phyloP scores from a whole-genome alignment of 2,113 vertebrate genomes.

The Seriola rivoliana region DNA sequence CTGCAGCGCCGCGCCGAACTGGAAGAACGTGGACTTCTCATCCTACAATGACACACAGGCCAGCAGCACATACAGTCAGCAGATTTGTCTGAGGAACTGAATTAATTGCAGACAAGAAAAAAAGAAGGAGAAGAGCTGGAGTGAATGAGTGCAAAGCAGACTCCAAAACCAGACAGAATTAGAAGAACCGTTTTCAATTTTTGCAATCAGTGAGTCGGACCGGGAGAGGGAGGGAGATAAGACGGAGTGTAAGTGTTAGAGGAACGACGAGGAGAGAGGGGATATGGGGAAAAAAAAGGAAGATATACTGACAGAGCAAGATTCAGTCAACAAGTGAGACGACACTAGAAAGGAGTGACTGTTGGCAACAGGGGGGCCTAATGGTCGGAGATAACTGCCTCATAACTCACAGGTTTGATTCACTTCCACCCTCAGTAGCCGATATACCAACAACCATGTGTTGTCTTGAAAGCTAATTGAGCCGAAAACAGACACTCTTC shows the following conservation, averaged over 20 bases:
- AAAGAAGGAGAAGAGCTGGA: slow-evolving; percentile 1
- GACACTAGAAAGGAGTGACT: slow-evolving; percentile 42
- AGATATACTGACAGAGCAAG: slow-evolving; percentile 28
- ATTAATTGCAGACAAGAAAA: slow-evolving; percentile 30
- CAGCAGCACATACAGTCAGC: slow-evolving; percentile 49
- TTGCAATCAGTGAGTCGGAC: slow-evolving; percentile 53
- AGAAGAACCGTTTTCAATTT: slow-evolving; percentile 47
- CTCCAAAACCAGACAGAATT: slow-evolving; percentile 36
- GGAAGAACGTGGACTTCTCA: slow-evolving; percentile 96
- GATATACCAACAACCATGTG: slow-evolving; percentile 19
- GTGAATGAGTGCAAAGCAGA: slow-evolving; percentile 16
- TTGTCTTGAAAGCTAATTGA: slow-evolving; percentile 34
- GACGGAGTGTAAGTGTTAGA: slow-evolving; percentile 34
- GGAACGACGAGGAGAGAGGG: slow-evolving; percentile 28
- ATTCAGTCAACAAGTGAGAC: slow-evolving; percentile 59
- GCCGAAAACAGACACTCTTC: not conserved
- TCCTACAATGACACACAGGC: slow-evolving; percentile 84
- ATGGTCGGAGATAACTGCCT: slow-evolving; percentile 51
- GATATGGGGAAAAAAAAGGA: slow-evolving; percentile 12
- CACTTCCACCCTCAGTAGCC: slow-evolving; percentile 27
- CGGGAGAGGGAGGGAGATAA: slow-evolving; percentile 42
- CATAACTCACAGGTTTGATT: slow-evolving; percentile 68
- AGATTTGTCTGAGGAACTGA: slow-evolving; percentile 39
- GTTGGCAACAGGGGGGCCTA: slow-evolving; percentile 27
- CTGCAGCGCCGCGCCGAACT: slow-evolving; percentile 97